Evolutionary conservation across 2,888 invertebrate species (phyloP).

Genomic region (Cheilosia variabilis): DNA sequence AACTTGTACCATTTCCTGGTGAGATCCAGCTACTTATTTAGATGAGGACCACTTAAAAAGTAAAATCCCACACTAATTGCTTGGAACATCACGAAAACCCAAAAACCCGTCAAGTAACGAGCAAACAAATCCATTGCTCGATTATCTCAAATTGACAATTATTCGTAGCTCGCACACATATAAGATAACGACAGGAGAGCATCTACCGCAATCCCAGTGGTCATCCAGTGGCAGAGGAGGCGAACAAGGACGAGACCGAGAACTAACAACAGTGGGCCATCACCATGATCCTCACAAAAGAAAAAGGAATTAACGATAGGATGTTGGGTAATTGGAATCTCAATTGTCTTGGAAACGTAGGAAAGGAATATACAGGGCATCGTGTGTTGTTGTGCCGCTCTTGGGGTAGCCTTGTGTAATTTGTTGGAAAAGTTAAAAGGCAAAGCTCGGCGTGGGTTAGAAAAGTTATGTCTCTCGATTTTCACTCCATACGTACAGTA

Average conservation of each 20-base stretch:
- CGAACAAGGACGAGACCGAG: background rate
- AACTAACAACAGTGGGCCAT: background rate
- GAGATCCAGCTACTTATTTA: background rate
- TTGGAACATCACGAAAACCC: slow-evolving; percentile 5
- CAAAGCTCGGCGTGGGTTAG: background rate
- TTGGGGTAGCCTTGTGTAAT: slow-evolving; percentile 11
- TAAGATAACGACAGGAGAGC: background rate
- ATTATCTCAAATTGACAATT: slow-evolving; percentile 37
- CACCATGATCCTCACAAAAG: background rate
- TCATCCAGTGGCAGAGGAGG: slow-evolving; percentile 22
- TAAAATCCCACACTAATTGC: background rate
- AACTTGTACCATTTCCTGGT: background rate
- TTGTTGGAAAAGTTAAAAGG: slow-evolving; percentile 20
- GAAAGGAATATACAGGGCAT: background rate
- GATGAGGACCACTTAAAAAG: background rate
- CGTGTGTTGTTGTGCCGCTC: background rate
- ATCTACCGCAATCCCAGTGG: slow-evolving; percentile 24
- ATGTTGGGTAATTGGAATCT: slow-evolving; percentile 41
- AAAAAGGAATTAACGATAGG: slow-evolving; percentile 28
- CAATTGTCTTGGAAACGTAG: slow-evolving; percentile 22
- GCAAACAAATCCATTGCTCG: background rate
- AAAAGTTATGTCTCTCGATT: slow-evolving; percentile 19
- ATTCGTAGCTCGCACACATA: slow-evolving; percentile 5
- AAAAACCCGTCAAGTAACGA: slow-evolving; percentile 3
- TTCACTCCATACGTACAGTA: slow-evolving; percentile 2